Evolutionary conservation across 2,888 invertebrate genomes (phyloP), one percentile per base, ranked within the genome.

Genomic region (Ophion costatus): DNA sequence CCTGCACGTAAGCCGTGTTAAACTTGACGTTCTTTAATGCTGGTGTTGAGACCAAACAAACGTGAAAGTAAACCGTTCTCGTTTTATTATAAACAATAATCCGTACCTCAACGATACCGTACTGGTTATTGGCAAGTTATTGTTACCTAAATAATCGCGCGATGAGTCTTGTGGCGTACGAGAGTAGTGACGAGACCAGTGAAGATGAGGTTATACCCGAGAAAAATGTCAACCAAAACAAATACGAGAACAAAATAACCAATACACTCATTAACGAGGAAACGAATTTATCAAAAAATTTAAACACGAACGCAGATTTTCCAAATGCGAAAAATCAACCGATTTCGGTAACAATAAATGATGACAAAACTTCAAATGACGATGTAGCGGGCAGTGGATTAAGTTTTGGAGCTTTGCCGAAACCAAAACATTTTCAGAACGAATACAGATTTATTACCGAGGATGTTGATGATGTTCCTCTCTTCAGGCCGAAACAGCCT

Each of bases 381-480:
- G 73, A 42, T 1, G 29, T 9, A 9, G 56, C 10, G 0, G 57
- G 69, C 33, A 24, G 57, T 51, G 67, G 64, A 20, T 45, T 89
- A 87, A 84, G 92, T 89, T 92, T 92, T 75, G 84, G 90, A 90
- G 66, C 71, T 61, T 90, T 96, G 63, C 96, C 96, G 20, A 93
- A 94, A 87, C 96, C 96, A 2, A 93, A 93, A 79, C 71, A 71
- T 76, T 63, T 57, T 45, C 74, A 84, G 57, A 56, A 76, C 7
- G 51, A 64, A 20, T 79, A 61, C 29, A 69, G 83, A 2, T 73
- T 83, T 20, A 82, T 94, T 61, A 59, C 89, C 0, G 90, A 94
- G 82, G 96, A 96, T 88, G n/a, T n/a, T n/a, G 95, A 95, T 86
- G 96, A 96, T 87, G 95, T 96, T 88, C 90, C 90, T 5, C 83